A percentile compares a stretch with the other conserved stretches of the same genome.
Evolutionary conservation across 2,113 vertebrate species (phyloP).

Genomic region (Lichenostomus cassidix): DNA sequence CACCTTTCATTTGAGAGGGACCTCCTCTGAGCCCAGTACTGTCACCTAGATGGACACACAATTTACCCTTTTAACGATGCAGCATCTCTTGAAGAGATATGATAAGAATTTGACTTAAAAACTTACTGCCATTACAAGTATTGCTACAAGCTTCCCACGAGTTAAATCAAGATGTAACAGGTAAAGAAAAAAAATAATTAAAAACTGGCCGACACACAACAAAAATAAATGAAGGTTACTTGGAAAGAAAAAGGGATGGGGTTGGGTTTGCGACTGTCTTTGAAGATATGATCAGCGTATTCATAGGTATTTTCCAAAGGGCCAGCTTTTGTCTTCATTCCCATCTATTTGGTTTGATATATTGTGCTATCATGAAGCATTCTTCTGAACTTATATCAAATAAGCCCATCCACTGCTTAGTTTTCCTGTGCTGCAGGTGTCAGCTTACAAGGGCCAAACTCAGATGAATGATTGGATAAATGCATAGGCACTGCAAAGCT

Average conservation of each 20-base stretch:
- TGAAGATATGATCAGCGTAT: neutral
- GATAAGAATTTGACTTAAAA: neutral
- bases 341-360: neutral
- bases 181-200: neutral
- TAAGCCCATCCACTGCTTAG: neutral
- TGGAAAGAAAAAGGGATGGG: neutral
- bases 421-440: neutral
- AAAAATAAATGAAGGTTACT: neutral
- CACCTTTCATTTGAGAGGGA: neutral
- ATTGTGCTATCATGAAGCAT: neutral
- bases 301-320: neutral
- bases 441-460: neutral
- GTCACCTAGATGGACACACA: neutral
- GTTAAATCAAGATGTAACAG: neutral
- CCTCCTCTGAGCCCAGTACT: neutral
- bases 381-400: neutral
- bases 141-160: neutral
- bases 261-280: neutral
- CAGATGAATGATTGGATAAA: neutral
- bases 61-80: neutral
- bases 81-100: neutral
- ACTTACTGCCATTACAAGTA: neutral
- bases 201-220: neutral
- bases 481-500: neutral
- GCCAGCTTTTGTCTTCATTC: neutral